phyloP scores from a whole-genome alignment of 2,113 vertebrate genomes.

The Chauna torquata region DNA sequence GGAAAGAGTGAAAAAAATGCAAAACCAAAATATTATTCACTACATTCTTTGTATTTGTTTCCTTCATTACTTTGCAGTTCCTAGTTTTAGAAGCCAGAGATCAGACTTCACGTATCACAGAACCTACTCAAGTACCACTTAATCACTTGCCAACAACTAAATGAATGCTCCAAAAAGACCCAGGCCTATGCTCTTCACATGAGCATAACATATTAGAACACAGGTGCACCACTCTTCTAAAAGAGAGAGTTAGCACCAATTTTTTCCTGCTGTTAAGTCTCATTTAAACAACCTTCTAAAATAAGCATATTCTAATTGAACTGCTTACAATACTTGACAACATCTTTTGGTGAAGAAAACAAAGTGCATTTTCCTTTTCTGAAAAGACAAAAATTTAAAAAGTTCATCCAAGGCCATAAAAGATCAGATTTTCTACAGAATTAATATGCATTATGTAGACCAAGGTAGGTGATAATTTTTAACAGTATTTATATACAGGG shows the following conservation, averaged over 20 bases:
- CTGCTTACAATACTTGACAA: slow-evolving; percentile 5
- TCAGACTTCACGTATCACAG: slow-evolving; percentile 32
- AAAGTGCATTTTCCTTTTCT: neutral
- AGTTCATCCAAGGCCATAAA: slow-evolving; percentile 25
- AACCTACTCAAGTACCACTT: slow-evolving; percentile 39
- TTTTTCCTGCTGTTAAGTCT: slow-evolving; percentile 20
- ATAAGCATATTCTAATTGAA: slow-evolving; percentile 42
- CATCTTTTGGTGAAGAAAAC: neutral
- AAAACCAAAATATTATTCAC: slow-evolving; percentile 15
- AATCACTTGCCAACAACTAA: slow-evolving; percentile 54
- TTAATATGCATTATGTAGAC: slow-evolving; percentile 11
- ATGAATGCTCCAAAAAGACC: slow-evolving; percentile 33
- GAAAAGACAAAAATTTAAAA: slow-evolving; percentile 1
- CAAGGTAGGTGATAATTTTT: slow-evolving; percentile 17
- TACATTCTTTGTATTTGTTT: neutral
- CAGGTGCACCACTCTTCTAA: slow-evolving; percentile 58
- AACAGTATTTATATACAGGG: slow-evolving; percentile 33
- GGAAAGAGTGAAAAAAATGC: neutral
- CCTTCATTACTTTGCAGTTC: neutral
- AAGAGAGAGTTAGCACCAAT: slow-evolving; percentile 36
- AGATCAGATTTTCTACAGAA: slow-evolving; percentile 2
- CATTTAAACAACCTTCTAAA: slow-evolving; percentile 51
- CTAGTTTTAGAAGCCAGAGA: slow-evolving; percentile 36
- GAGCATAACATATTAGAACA: slow-evolving; percentile 34
- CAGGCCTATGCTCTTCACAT: slow-evolving; percentile 40